Base-by-base conservation (phyloP, 2,888 invertebrate genomes). In the Eristalis tenax region DNA sequence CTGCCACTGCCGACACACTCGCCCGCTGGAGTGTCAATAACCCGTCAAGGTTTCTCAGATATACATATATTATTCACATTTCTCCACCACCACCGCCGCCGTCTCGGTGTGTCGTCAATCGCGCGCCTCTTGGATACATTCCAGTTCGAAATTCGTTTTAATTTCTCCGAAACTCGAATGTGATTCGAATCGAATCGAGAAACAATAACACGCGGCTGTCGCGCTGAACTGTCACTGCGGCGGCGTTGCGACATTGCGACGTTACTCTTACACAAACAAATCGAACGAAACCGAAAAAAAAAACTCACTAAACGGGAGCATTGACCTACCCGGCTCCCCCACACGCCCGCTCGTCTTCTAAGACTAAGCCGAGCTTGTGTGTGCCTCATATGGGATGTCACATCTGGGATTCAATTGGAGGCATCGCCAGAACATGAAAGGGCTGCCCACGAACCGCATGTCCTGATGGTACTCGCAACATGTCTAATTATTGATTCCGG, bases 141-240 rank as follows among this genome's bases (percentile, higher is more conserved):
- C 87, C 87, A 87, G 87, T 83, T 87, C 75, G 83, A 78, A 76
- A 64, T 79, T 87, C 79, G 83, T 79, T 79, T 87, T 80, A 80
- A 87, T 83, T 87, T 83, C 76, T 73, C 26, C 76, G 68, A 87
- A 87, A 87, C 87, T 83, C 66, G 83, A 75, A 87, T 87, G 79
- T 68, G 79, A 80, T 76, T 83, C 76, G 81, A 84, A 74, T 73
- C 38, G 68, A 65, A 65, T 63, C n/a, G 56, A 50, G 73, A 68
- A 57, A 83, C 50, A 64, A 82, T 70, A 70, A 35, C 79, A 75
- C 78, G 18, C 50, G 2, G 50, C n/a, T 43, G 43, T 73, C 65
- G 70, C 82, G 66, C 64, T 66, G 73, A 57, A 71, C 61, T 66
- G 69, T 23, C 22, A 28, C n/a, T 26, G 35, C 43, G 50, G 23